Base-by-base conservation (phyloP, 1,140 invertebrate species). In the Penaeus vannamei region DNA sequence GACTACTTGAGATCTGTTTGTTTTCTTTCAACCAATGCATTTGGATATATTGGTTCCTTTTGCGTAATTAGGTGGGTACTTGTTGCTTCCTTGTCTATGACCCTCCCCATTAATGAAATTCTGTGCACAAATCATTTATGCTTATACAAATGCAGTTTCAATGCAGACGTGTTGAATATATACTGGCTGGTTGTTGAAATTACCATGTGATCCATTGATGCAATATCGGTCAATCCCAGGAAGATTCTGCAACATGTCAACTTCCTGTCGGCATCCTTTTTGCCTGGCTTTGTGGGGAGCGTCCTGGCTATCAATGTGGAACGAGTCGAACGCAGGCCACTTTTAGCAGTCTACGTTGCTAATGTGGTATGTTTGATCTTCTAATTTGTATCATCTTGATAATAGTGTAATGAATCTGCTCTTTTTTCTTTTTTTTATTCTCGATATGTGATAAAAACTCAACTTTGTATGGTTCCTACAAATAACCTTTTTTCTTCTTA, bases 1-100 rank as follows among this genome's bases (percentile, higher is more conserved):
- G 72, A 89, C 82, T 89, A 89, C 72, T 19, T 89, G 22, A 84
- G 62, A 22, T 89, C 87, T 12, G 82, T 80, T 0, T 89, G 87
- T 66, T 89, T 89, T 72, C 82, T 89, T 17, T 80, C 82, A 17
- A 66, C 84, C 22, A 89, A 89, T 80, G 87, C 66, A 17, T 89
- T 89, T 29, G 87, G 87, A 4, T 89, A 89, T 36, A 89, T 89
- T 66, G 87, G 87, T 10, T 84, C 72, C 36, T 89, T 84, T 59
- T 89, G 87, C 29, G 60, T 89, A 5, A 14, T 89, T 42, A 89
- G 87, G 87, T 89, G 69, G 79, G 87, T 29, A 22, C 42, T 76
- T 76, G 42, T 32, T 36, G 20, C 42, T 76, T 29, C 72, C 5
- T 29, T 76, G 72, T 29, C 19, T 8, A 8, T 12, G 5, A 76